phyloP scores from a whole-genome alignment of 2,113 vertebrate species.

The Varanus komodoensis region DNA sequence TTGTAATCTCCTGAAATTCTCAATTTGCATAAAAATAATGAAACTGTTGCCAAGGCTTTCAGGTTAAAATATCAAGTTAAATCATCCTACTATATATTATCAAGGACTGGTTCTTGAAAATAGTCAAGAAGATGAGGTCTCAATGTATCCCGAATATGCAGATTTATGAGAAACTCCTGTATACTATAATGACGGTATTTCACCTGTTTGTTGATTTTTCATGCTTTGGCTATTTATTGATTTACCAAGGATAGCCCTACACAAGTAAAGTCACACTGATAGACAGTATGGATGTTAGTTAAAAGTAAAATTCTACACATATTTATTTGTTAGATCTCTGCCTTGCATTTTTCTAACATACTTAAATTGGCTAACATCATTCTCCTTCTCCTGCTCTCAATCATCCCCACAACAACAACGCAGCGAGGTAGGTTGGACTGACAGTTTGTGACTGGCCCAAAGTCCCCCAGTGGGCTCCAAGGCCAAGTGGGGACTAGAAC shows the following conservation, averaged over 20 bases:
- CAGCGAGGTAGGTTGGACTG: no score
- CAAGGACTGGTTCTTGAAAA: constrained; percentile 51
- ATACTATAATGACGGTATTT: not conserved
- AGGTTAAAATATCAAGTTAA: constrained; percentile 63
- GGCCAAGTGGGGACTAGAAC: no score
- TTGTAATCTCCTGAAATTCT: constrained; percentile 62
- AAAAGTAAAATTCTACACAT: not conserved
- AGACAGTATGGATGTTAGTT: not conserved
- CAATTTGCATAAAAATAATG: constrained; percentile 69
- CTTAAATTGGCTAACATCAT: no score
- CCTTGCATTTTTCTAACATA: no score
- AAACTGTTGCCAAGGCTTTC: constrained; percentile 57
- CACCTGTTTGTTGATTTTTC: not conserved
- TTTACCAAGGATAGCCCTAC: not conserved
- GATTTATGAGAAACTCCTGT: constrained; percentile 14
- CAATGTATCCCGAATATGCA: constrained; percentile 33
- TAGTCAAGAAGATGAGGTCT: constrained; percentile 40
- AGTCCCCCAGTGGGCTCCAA: no score
- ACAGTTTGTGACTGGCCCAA: no score
- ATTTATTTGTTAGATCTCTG: no score
- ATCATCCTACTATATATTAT: constrained; percentile 33
- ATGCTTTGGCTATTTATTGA: not conserved
- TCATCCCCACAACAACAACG: no score
- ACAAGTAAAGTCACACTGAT: not conserved
- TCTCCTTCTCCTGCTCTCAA: no score